Base-by-base conservation (phyloP, 2,113 vertebrate species). In the Potamarius usumacintae region DNA sequence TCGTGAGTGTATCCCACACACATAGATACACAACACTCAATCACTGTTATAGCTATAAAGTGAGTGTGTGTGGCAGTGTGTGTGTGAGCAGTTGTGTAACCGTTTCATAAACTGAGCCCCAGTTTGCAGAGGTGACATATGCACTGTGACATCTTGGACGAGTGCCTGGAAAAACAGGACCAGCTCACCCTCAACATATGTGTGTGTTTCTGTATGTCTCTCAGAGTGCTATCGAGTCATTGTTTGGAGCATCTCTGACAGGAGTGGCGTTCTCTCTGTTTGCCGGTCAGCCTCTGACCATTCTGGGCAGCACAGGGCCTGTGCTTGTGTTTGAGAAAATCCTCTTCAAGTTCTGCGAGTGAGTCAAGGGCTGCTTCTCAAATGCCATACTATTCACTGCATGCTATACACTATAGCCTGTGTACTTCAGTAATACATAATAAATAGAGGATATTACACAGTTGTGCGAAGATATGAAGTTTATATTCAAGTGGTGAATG, bases 311-410 rank as follows among this genome's bases (percentile, higher is more conserved):
- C 94, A 99, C 98, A 4, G 98, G 98, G 81, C 98, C 98, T n/a
- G 97, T 99, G 90, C 94, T 99, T 91, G 97, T 99, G 76, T 99
- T 99, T 93, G 98, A 99, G 95, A 99, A 99, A 93, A 99, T 99
- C 94, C 95, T 99, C 92, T 99, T 97, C 94, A 97, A 97, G 91
- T 99, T 99, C 93, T 99, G 98, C 96, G 96, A 94, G 98, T 99
- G 94, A 96, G 97, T 34, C 22, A 17, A 30, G 15, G 7, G 18
- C 52, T 18, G 52, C n/a, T 1, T 79, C 15, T 80, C 27, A 34
- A 79, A 27, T 79, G 11, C 52, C 2, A 0, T 4, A 57, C 53
- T 55, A 1, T 20, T 34, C 10, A 85, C 72, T 5, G 7, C 20
- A 42, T 53, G 12, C 22, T 52, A 53, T n/a, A n/a, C 3, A 18